Percentiles rank a stretch among this genome's conserved stretches.
These are phyloP conservation scores for Festucalex cinctus DNA, from an alignment of 2,113 vertebrate genomes.

Conservation along the genomic window DNA sequence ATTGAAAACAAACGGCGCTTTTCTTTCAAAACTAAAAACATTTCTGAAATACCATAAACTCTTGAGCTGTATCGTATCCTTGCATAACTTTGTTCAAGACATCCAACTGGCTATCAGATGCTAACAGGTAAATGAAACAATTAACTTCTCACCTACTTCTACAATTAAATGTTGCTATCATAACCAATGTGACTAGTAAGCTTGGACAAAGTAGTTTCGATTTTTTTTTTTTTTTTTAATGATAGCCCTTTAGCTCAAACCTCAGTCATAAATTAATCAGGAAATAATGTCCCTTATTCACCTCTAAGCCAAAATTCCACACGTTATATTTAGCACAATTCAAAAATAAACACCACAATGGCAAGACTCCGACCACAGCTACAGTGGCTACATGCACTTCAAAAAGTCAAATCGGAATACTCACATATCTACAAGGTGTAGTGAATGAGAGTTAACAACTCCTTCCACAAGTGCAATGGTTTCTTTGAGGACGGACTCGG, in stretches of 20 bases:
- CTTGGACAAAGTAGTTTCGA: conserved; percentile 7
- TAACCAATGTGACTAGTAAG: conserved; percentile 25
- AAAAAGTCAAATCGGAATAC: conserved; percentile 28
- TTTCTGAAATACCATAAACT: not conserved
- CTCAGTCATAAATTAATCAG: not conserved
- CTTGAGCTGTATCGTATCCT: not conserved
- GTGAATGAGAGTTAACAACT: conserved; percentile 10
- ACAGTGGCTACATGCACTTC: not conserved
- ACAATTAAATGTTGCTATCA: conserved; percentile 36
- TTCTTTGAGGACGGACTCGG: conserved; percentile 50
- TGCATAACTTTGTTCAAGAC: not conserved
- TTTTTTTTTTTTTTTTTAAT: not conserved
- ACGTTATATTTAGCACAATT: not conserved
- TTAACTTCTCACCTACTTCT: conserved; percentile 65
- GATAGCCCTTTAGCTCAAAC: not conserved
- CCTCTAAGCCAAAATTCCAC: not conserved
- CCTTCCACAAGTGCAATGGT: conserved; percentile 30
- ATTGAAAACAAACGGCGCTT: not conserved
- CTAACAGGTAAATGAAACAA: conserved; percentile 30
- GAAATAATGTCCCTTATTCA: not conserved
- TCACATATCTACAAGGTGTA: conserved; percentile 42
- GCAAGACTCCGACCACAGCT: not conserved
- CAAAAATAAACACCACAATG: not conserved
- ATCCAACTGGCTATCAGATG: conserved; percentile 22
- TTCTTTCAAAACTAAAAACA: not conserved